These are phyloP conservation scores for Drosophila ezoana DNA, from an alignment of 2,888 invertebrate genomes.

Conservation along the genomic window DNA sequence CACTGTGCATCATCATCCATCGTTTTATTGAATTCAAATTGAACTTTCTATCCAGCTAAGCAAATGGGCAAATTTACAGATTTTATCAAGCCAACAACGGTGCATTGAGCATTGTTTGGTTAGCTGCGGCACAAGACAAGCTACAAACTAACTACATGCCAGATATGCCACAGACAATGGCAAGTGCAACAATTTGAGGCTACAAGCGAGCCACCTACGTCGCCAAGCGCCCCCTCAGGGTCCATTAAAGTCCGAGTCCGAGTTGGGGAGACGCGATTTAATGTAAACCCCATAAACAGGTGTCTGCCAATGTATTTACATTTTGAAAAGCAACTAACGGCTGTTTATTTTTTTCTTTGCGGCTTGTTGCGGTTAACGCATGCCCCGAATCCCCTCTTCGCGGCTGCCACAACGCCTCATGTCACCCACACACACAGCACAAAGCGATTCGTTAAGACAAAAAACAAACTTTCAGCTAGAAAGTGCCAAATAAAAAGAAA, in stretches of 20 bases:
- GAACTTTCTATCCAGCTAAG: conserved; percentile 65
- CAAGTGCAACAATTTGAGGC: conserved; percentile 76
- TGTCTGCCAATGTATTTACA: conserved; percentile 67
- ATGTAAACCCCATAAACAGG: conserved; percentile 66
- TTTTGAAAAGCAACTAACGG: conserved; percentile 59
- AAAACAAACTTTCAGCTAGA: conserved; percentile 65
- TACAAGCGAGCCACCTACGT: conserved; percentile 69
- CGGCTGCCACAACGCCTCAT: conserved; percentile 17
- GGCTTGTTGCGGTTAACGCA: conserved; percentile 38
- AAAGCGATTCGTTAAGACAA: conserved; percentile 49
- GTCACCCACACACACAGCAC: conserved; percentile 51
- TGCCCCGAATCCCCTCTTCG: conserved; percentile 6
- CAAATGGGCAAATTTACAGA: conserved; percentile 69
- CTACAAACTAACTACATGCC: conserved; percentile 50
- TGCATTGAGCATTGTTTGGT: conserved; percentile 49
- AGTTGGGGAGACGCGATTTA: conserved; percentile 13
- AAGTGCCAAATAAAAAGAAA: conserved; percentile 63
- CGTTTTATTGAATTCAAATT: conserved; percentile 63
- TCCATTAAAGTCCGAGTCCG: neutral
- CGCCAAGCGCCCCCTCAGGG: conserved; percentile 11
- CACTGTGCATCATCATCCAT: conserved; percentile 43
- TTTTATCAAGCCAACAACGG: conserved; percentile 60
- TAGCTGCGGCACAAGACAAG: conserved; percentile 55
- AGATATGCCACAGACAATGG: conserved; percentile 51
- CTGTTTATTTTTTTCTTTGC: conserved; percentile 28